Evolutionary conservation across 2,113 vertebrate species (phyloP), one percentile per base, ranked within the genome.

Genomic region (Takifugu bimaculatus): DNA sequence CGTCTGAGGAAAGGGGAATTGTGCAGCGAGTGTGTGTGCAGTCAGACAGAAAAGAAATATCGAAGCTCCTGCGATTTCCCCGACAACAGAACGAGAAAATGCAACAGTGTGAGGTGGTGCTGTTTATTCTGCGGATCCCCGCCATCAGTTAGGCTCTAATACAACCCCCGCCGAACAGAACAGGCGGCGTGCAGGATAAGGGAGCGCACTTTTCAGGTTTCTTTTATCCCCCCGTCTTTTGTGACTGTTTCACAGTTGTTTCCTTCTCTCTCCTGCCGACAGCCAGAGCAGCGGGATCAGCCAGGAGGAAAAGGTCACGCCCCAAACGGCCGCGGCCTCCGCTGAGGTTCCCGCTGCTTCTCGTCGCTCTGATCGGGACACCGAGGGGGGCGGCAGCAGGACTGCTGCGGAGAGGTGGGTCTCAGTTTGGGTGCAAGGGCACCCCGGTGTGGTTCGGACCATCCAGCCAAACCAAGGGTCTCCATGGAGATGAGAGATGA

Each of bases 261-360:
- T 58, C 56, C 54, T 55, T 44, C 4, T 43, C 51, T 65, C 74
- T 65, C 57, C 55, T 71, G 48, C 72, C 78, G 70, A 80, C 68
- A 60, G 50, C 54, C 65, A 79, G 83, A 79, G 78, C 83, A 74
- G 69, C 65, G 72, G 67, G 53, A 64, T 57, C 51, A 43, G 35
- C 52, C 69, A 65, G 61, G 26, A 65, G 55, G 74, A 80, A 57
- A 50, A n/a, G 20, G 35, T 11, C 35, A 82, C 68, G 63, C 66
- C 70, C 79, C 70, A 50, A 56, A 68, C 63, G 82, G 83, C 83
- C 83, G 32, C 83, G 77, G 64, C 70, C 52, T 82, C 73, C 49
- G 3, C 50, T 0, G 63, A 74, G 77, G 35, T 39, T 39, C 35
- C 35, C 35, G 35, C 35, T 39, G 35, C 35, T 4, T 63, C 0